phyloP scores from a whole-genome alignment of 1,140 invertebrate genomes.

The Penaeus vannamei region DNA sequence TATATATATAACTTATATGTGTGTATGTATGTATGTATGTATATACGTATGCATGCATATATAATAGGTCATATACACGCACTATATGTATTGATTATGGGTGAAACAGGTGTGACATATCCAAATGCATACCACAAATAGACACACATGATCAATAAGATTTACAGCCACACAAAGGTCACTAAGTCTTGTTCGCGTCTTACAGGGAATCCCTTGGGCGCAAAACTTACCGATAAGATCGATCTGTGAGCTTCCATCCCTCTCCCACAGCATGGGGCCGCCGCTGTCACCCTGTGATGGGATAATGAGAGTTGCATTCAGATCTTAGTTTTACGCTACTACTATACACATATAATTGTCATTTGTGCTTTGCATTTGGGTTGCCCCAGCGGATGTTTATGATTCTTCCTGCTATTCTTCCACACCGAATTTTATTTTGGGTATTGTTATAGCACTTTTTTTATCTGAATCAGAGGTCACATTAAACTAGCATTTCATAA shows the following conservation, averaged over 20 bases:
- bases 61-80: too few relatives aligned
- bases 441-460: background rate
- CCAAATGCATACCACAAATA: too few relatives aligned
- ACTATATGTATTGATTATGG: too few relatives aligned
- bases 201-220: background rate
- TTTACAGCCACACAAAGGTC: background rate
- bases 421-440: background rate
- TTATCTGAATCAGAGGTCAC: background rate
- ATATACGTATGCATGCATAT: background rate
- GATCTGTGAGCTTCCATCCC: constrained; percentile 20
- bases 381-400: background rate
- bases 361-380: background rate
- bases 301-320: too few relatives aligned
- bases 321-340: background rate
- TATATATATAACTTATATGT: background rate
- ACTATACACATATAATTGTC: background rate
- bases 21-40: background rate
- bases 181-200: background rate
- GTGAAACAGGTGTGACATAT: too few relatives aligned
- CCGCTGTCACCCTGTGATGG: constrained; percentile 88
- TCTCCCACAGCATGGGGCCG: constrained; percentile 81
- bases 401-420: background rate
- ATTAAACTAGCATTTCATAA: background rate
- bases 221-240: constrained; percentile 63
- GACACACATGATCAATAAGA: too few relatives aligned